Evolutionary conservation across 2,797 vertebrate species (phyloP).

Genomic region (Lophotriccus pileatus): DNA sequence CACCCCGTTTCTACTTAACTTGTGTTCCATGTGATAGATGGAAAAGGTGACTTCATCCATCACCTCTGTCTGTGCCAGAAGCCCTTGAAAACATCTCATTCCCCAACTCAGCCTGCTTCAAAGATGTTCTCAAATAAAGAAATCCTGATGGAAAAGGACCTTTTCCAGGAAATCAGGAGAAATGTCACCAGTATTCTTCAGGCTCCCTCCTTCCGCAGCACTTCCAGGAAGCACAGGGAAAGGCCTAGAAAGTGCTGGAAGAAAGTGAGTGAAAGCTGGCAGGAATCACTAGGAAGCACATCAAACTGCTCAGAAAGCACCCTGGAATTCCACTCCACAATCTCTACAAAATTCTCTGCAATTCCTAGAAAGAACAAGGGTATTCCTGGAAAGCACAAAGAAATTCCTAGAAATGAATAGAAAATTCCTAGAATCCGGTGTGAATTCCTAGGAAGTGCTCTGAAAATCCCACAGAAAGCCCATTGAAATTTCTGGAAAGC

Average conservation of each 20-base stretch:
- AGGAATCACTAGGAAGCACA: not conserved
- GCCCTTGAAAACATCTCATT: not conserved
- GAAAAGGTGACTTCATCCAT: not conserved
- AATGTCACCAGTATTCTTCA: not conserved
- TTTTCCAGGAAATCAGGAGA: not conserved
- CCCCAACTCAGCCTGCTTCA: not conserved
- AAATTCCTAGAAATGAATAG: not conserved
- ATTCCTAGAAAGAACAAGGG: not conserved
- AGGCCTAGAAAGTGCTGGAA: not conserved
- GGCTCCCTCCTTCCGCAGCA: not conserved
- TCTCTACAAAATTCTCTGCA: not conserved
- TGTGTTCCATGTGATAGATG: not conserved
- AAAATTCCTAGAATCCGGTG: not conserved
- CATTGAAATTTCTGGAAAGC: not conserved
- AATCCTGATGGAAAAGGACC: not conserved
- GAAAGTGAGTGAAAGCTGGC: not conserved
- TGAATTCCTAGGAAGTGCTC: not conserved
- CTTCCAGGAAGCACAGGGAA: not conserved
- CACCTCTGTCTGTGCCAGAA: not conserved
- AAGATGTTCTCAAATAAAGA: not conserved
- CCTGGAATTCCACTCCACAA: not conserved
- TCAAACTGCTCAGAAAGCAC: not conserved
- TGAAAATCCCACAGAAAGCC: not conserved
- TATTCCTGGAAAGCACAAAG: not conserved
- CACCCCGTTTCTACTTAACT: not conserved